Base-by-base conservation (phyloP, 2,797 vertebrate genomes). In the Dromococcyx pavoninus region DNA sequence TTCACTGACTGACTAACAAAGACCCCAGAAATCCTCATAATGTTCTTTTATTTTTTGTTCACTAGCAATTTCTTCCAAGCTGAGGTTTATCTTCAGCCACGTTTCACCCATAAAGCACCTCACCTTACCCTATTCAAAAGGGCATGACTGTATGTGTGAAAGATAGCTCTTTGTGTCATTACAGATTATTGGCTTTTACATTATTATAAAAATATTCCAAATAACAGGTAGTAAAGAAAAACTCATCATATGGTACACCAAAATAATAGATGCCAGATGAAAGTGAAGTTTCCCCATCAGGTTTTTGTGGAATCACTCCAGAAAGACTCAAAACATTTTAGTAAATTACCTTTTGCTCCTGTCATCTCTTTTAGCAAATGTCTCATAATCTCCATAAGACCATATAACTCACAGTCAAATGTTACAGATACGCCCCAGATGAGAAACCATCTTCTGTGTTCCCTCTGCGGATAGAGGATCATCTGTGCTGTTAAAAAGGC, bases 361-460 rank as follows among this genome's bases (percentile, higher is more conserved):
- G 91, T 90, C 86, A 94, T 86, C 54, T 95, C 44, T 90, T 95
- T 90, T 75, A 94, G 71, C 83, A 90, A 94, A 90, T 91, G 53
- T 73, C 89, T 94, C 28, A 39, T 88, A 66, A 94, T 93, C 77
- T 94, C 76, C 67, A 37, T 95, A 82, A 96, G 39, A 88, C 79
- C 76, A 70, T 84, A 44, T 76, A 93, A 56, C 73, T 93, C 80
- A 50, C 39, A 94, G n/a, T 93, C 58, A 79, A 94, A 88, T 60
- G 76, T 43, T 91, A 58, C 79, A 95, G 88, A 78, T 94, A 93
- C 44, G 83, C 48, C 88, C 96, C 96, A 96, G 96, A 91, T 94
- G 95, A 96, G 70, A 85, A 93, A 95, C 94, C 95, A 95, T 96
- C 93, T 95, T 96, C 95, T 96, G 96, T 96, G 90, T 96, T 96